A percentile compares a stretch with the other conserved stretches of the same genome.
Conservation (phyloP, 2,888 invertebrate genomes). For the Chrysomela aeneicollis region DNA sequence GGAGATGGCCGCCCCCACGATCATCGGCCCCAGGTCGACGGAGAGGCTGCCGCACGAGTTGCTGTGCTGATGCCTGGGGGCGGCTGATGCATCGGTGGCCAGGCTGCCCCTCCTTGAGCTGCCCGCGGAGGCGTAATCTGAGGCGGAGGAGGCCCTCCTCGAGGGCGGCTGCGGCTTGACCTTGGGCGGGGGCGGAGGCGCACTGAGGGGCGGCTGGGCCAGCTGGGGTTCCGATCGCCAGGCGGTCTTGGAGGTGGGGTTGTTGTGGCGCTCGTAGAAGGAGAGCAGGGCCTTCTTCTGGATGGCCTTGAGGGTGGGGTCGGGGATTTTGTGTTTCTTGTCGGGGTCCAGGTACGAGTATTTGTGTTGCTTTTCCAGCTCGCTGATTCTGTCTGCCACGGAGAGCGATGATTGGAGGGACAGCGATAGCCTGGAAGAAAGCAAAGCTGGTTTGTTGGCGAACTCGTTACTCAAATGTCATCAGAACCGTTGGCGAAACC, state of each 20-base stretch:
- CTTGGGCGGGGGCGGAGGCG: slow-evolving; percentile 60
- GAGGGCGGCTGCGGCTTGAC: slow-evolving; percentile 62
- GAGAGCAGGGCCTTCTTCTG: slow-evolving; percentile 84
- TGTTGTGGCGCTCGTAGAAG: slow-evolving; percentile 76
- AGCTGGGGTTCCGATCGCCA: slow-evolving; percentile 70
- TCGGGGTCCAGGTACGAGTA: slow-evolving; percentile 77
- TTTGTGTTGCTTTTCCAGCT: slow-evolving; percentile 69
- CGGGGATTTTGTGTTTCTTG: slow-evolving; percentile 75
- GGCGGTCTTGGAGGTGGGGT: slow-evolving; percentile 51
- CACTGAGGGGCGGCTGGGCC: slow-evolving; percentile 51
- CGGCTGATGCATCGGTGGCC: slow-evolving; percentile 52
- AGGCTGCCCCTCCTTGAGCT: slow-evolving; percentile 62
- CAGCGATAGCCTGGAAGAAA: slow-evolving; percentile 52
- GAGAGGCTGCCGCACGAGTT: slow-evolving; percentile 69
- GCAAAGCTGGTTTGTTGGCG: slow-evolving; percentile 15
- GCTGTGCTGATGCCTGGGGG: slow-evolving; percentile 65
- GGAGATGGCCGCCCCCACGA: slow-evolving; percentile 69
- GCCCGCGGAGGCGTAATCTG: slow-evolving; percentile 68
- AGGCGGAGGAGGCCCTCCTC: slow-evolving; percentile 72
- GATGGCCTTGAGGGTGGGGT: slow-evolving; percentile 79
- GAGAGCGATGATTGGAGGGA: slow-evolving; percentile 64
- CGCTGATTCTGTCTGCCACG: slow-evolving; percentile 72
- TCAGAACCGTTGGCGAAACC: no score
- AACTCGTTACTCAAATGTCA: no score
- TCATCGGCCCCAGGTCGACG: slow-evolving; percentile 68